These are phyloP conservation scores for Aphidoletes aphidimyza DNA, from an alignment of 2,888 invertebrate species.

Conservation along the genomic window DNA sequence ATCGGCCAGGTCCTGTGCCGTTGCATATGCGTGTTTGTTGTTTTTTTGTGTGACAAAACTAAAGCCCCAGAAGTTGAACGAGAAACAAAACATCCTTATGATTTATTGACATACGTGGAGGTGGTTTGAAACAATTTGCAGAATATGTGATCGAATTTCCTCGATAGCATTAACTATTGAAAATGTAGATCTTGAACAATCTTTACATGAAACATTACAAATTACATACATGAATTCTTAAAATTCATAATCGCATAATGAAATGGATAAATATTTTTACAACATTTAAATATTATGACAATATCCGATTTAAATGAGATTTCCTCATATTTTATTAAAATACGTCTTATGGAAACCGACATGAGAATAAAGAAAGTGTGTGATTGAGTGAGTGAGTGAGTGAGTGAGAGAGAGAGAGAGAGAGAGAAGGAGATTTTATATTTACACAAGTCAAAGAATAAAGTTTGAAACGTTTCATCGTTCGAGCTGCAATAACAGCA, in stretches of 20 bases:
- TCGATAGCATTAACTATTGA: too few species aligned
- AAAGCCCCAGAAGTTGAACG: neutral
- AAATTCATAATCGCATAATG: too few species aligned
- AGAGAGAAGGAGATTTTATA: neutral
- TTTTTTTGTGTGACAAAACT: neutral
- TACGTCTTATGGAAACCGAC: neutral
- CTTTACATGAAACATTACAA: too few species aligned
- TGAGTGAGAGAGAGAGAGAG: neutral
- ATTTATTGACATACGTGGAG: neutral
- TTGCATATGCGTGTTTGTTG: neutral
- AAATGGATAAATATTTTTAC: neutral
- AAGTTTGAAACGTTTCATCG: neutral
- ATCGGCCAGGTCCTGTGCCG: too few species aligned
- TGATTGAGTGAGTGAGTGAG: neutral
- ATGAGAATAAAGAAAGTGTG: neutral
- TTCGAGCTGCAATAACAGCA: conserved; percentile 17
- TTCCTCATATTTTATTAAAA: neutral
- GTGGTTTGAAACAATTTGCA: neutral
- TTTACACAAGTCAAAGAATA: too few species aligned
- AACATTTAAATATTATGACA: neutral
- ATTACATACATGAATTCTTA: too few species aligned
- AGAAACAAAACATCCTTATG: neutral
- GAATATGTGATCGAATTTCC: too few species aligned
- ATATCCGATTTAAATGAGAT: conserved; percentile 11
- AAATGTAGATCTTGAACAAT: too few species aligned